Base-by-base conservation (phyloP, 2,888 invertebrate genomes). In the Drosophila falleni region DNA sequence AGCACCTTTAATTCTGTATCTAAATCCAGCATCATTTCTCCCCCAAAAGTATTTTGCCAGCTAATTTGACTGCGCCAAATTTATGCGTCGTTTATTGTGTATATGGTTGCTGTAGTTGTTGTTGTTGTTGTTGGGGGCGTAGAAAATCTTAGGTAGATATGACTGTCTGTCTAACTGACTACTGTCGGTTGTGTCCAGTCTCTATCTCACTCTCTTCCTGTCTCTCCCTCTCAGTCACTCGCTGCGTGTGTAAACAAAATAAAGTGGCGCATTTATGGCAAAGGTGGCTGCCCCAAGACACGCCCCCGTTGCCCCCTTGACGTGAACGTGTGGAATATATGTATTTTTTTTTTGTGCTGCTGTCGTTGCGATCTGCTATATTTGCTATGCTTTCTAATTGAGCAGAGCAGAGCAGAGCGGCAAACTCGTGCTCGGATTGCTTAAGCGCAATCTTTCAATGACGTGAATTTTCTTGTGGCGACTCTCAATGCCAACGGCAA, bases 221-320 rank as follows among this genome's bases (percentile, higher is more conserved):
- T 10, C 19, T n/a, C 9, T 31, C 46, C 19, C 39, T 39, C 39
- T 29, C 50, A 33, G 33, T 44, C 29, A n/a, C 29, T 44, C 42
- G 47, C 33, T 64, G 59, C 47, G 64, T 65, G 72, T 72, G 82
- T 87, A 87, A 84, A 84, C 88, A 87, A 73, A 85, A 82, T 85
- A 85, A 87, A 84, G 83, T 85, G 86, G 86, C 87, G 80, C 86
- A 85, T 83, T 83, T 85, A 82, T 80, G 77, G 74, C 70, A 68
- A 84, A 84, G 88, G 88, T 85, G 83, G 82, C 87, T 78, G 78
- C 63, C 61, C 69, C 70, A 58, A 42, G 50, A 51, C 49, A 37
- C 31, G 50, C 31, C 55, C 61, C 37, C 29, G 23, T 13, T 47
- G 31, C 39, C 42, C 51, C n/a, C 29, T 11, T 10, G 11, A 11